These are phyloP conservation scores for Rhinogobius similis DNA, from an alignment of 2,113 vertebrate species.

Conservation along the genomic window DNA sequence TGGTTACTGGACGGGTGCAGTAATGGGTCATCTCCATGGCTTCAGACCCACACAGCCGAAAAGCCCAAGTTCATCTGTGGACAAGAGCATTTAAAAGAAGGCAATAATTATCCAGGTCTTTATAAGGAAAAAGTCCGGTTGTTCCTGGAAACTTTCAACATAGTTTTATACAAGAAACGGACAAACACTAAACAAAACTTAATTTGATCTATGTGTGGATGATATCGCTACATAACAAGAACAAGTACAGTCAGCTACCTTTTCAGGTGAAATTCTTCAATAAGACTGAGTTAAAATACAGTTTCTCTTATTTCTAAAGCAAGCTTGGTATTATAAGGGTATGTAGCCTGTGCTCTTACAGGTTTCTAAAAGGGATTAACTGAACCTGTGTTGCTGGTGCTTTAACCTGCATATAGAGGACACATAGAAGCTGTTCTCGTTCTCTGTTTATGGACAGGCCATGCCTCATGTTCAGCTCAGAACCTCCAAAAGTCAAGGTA, in stretches of 20 bases:
- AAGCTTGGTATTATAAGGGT: not conserved
- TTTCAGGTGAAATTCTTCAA: not conserved
- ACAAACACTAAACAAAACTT: conserved; percentile 16
- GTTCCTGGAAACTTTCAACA: conserved; percentile 9
- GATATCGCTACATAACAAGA: conserved; percentile 32
- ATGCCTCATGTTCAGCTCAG: no score
- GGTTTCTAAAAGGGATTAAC: no score
- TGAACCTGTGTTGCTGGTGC: no score
- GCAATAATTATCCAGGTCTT: conserved; percentile 9
- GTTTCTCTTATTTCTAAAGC: not conserved
- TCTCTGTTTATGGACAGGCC: no score
- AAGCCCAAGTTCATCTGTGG: conserved; percentile 13
- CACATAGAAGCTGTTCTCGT: no score
- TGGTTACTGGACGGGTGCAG: not conserved
- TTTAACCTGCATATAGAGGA: no score
- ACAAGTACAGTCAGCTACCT: not conserved
- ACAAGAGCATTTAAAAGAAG: not conserved
- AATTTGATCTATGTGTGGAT: conserved; percentile 40
- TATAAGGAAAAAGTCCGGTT: not conserved
- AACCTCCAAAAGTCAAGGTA: no score
- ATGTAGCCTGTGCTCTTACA: no score
- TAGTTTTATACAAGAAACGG: not conserved
- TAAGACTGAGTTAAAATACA: no score
- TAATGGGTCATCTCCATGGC: not conserved
- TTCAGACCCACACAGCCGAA: conserved; percentile 8